Evolutionary conservation across 1,140 invertebrate species (phyloP).

Genomic region (Drosophila lacertosa): DNA sequence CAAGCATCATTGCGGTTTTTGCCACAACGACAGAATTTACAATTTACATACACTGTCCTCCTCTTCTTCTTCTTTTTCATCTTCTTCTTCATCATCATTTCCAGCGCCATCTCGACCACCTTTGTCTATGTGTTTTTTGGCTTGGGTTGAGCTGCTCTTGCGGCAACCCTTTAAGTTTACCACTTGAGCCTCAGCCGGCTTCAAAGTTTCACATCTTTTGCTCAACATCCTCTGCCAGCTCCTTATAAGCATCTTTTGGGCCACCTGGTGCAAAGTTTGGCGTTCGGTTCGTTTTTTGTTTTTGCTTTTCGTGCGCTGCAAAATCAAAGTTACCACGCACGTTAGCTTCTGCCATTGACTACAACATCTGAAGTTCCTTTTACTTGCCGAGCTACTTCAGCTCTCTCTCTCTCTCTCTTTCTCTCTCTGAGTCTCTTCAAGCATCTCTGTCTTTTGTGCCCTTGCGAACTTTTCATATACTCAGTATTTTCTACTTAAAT

Average conservation of each 20-base stretch:
- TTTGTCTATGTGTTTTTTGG: background rate
- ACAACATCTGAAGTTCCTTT: slow-evolving; percentile 4
- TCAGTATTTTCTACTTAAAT: slow-evolving; percentile 77
- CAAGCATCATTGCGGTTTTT: slow-evolving; percentile 59
- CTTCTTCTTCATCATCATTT: too few relatives aligned
- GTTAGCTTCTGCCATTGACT: slow-evolving; percentile 43
- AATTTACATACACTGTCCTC: slow-evolving; percentile 14
- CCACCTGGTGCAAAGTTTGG: slow-evolving; percentile 75
- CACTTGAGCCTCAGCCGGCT: slow-evolving; percentile 43
- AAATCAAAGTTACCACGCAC: slow-evolving; percentile 73
- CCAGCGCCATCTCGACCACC: background rate
- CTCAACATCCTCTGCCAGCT: slow-evolving; percentile 15
- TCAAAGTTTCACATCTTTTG: slow-evolving; percentile 56
- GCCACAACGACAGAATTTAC: slow-evolving; percentile 55
- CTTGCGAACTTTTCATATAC: slow-evolving; percentile 49
- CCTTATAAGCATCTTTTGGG: slow-evolving; percentile 61
- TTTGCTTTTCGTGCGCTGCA: slow-evolving; percentile 53
- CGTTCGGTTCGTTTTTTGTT: slow-evolving; percentile 14
- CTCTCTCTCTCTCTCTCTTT: slow-evolving; percentile 9
- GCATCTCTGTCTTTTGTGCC: slow-evolving; percentile 30
- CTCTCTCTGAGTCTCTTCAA: too few relatives aligned
- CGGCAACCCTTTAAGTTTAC: slow-evolving; percentile 59
- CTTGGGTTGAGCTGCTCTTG: slow-evolving; percentile 2
- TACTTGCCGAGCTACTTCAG: slow-evolving; percentile 14
- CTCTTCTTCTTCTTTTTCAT: too few relatives aligned